A percentile compares a stretch with the other conserved stretches of the same genome.
Evolutionary conservation across 1,140 invertebrate genomes (phyloP).

Genomic region (Drosophila lacteicornis): DNA sequence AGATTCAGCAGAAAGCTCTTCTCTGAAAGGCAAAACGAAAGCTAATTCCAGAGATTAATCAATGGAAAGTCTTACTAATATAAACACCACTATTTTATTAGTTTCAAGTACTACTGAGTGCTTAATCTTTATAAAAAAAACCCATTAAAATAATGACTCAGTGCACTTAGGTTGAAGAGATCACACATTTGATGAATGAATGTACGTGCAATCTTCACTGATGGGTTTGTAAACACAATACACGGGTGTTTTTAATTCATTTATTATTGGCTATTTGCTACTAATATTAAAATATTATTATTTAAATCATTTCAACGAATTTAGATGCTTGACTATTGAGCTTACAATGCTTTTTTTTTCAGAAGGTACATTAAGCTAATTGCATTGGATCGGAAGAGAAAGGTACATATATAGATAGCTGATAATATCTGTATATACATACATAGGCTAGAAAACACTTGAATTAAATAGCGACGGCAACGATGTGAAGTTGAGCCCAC

Average conservation of each 20-base stretch:
- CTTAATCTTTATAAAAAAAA: neutral
- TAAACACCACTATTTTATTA: neutral
- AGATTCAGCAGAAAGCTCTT: neutral
- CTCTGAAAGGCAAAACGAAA: neutral
- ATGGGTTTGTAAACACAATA: neutral
- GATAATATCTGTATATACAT: constrained; percentile 8
- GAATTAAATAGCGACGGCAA: constrained; percentile 10
- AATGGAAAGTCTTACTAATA: neutral
- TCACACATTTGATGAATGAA: neutral
- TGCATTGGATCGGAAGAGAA: neutral
- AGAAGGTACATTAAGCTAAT: neutral
- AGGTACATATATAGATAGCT: constrained; percentile 11
- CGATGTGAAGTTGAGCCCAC: neutral
- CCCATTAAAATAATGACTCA: neutral
- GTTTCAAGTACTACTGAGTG: neutral
- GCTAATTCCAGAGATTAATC: neutral
- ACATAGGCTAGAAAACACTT: neutral
- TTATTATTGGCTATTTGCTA: neutral
- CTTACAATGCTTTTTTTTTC: constrained; percentile 1
- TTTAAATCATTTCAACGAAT: constrained; percentile 10
- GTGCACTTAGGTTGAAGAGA: neutral
- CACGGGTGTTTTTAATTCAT: neutral
- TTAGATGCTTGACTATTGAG: neutral
- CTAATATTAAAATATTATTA: constrained; percentile 13
- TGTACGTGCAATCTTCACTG: neutral